Evolutionary conservation across 1,140 invertebrate species (phyloP).

Genomic region (Drosophila serrata): DNA sequence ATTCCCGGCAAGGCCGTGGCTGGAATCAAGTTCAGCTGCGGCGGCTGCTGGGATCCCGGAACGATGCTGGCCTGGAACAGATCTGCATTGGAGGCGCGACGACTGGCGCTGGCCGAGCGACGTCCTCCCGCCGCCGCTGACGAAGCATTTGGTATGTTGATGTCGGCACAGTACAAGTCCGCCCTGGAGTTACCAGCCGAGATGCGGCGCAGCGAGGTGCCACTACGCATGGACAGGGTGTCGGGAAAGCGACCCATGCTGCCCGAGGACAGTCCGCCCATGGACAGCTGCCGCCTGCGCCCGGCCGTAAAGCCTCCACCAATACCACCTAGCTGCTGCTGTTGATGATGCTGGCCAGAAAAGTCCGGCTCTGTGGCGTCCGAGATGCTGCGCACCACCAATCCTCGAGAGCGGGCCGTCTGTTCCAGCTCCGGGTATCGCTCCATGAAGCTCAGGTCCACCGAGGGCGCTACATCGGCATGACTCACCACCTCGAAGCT

Average conservation of each 20-base stretch:
- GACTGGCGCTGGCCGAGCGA: constrained; percentile 74
- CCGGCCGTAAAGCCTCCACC: constrained; percentile 47
- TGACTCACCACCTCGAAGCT: constrained; percentile 73
- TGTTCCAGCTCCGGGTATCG: constrained; percentile 81
- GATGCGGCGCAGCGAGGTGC: constrained; percentile 73
- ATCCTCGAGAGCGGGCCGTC: constrained; percentile 66
- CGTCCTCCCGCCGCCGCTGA: constrained; percentile 36
- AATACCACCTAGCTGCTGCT: constrained; percentile 6
- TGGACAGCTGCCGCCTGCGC: constrained; percentile 64
- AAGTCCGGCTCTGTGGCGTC: constrained; percentile 73
- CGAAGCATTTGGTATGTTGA: constrained; percentile 67
- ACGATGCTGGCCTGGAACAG: constrained; percentile 69
- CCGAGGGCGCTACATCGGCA: constrained; percentile 68
- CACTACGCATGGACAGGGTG: constrained; percentile 75
- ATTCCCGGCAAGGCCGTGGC: constrained; percentile 63
- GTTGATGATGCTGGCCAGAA: constrained; percentile 14
- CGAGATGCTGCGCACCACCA: constrained; percentile 79
- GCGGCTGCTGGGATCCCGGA: constrained; percentile 60
- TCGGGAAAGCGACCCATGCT: constrained; percentile 68
- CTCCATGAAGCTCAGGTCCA: constrained; percentile 78
- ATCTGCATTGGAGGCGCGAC: constrained; percentile 78
- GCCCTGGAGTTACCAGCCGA: constrained; percentile 73
- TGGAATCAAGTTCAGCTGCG: constrained; percentile 75
- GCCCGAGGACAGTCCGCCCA: constrained; percentile 73
- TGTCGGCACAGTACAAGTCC: constrained; percentile 79